Conservation (phyloP, 2,113 vertebrate species). For the Muntiacus reevesi region DNA sequence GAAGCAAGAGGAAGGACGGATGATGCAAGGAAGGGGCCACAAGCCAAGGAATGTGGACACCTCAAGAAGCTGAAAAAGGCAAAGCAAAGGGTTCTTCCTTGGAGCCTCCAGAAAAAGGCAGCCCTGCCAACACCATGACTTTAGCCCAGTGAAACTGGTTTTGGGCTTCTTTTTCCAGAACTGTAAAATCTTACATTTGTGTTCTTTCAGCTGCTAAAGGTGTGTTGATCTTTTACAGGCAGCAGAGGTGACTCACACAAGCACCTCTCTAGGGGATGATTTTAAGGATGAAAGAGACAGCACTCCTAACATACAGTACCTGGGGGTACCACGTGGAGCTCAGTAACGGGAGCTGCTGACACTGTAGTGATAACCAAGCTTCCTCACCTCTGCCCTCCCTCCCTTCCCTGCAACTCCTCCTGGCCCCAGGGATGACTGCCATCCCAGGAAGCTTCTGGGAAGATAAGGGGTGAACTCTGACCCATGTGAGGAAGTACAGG, state of each 20-base stretch:
- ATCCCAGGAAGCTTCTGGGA: neutral
- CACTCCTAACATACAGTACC: neutral
- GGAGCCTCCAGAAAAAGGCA: neutral
- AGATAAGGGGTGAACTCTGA: neutral
- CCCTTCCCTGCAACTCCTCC: neutral
- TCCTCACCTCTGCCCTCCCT: rapidly evolving
- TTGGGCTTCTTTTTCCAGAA: neutral
- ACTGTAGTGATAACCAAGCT: too few relatives aligned
- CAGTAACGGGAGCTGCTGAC: neutral
- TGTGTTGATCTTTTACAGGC: rapidly evolving
- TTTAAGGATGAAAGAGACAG: neutral
- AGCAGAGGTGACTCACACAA: neutral
- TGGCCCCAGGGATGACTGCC: neutral
- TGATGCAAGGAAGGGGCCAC: rapidly evolving
- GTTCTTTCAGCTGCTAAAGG: neutral
- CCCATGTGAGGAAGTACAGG: neutral
- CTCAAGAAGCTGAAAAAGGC: neutral
- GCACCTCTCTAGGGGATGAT: rapidly evolving
- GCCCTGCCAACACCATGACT: neutral
- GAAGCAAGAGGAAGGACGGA: neutral
- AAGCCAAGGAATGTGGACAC: neutral
- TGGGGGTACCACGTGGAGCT: neutral
- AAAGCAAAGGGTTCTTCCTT: neutral
- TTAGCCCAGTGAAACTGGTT: neutral
- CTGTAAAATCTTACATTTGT: neutral